Base-by-base conservation (phyloP, 2,888 invertebrate genomes). In the Cephalotes varians region DNA sequence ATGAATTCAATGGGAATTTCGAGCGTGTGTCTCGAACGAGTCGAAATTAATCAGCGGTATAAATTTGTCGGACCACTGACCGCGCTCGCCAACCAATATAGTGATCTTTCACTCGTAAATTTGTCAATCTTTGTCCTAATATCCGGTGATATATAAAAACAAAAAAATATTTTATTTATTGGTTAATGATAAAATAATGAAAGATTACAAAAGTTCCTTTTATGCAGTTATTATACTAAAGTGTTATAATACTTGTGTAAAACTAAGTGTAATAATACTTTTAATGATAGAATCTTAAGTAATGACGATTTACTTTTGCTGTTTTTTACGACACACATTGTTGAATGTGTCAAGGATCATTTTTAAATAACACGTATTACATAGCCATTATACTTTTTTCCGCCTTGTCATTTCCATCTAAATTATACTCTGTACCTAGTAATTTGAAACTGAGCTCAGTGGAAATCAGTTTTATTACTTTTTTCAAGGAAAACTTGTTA, bases 31-130 rank as follows among this genome's bases (percentile, higher is more conserved):
- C 40, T 49, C 76, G 47, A 56, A 64, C 84, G 76, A 82, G 81
- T 87, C 69, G 77, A 87, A 87, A 88, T 88, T 87, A 88, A 88
- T 88, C 84, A 87, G 81, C 82, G 79, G 85, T 88, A n/a, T n/a
- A 88, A 83, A 88, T 88, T 81, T 31, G 47, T 73, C 58, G 67
- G 40, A 56, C 76, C 81, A 15, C 56, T 44, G 47, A 44, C 34
- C 60, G 18, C 64, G 60, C 18, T 51, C 40, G 65, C 73, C 34
- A 56, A 21, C 49, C 40, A 54, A 37, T 76, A 77, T 54, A 47
- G 71, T 77, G 71, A 40, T 69, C 62, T 34, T 62, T 72, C 62
- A 58, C 58, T 65, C 37, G n/a, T n/a, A 44, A 47, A 69, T 62
- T 6, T 47, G 9, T 7, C 28, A 69, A 74, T 47, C 60, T 51